A percentile compares a stretch with the other conserved stretches of the same genome.
phyloP scores from a whole-genome alignment of 1,140 invertebrate species.

The Orchesella cincta region DNA sequence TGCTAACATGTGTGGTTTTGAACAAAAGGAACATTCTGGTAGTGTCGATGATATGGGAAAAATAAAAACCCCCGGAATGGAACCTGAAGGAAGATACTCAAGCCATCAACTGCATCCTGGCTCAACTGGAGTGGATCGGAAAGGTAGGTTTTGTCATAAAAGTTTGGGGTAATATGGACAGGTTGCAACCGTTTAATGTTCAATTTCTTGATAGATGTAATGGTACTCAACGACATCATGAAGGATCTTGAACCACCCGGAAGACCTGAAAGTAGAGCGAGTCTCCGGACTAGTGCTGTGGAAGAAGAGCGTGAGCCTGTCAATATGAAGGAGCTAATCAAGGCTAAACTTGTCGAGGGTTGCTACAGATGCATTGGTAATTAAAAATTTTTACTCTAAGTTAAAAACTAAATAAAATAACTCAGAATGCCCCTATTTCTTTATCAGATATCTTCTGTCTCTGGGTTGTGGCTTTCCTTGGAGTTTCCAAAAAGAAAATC shows the following conservation, averaged over 20 bases:
- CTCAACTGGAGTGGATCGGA: not conserved
- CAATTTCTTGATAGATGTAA: conserved; percentile 75
- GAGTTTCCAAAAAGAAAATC: conserved; percentile 84
- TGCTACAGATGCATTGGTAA: conserved; percentile 70
- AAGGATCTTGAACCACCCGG: conserved; percentile 93
- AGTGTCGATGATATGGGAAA: conserved; percentile 5
- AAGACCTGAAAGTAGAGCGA: conserved; percentile 59
- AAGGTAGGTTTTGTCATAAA: too few relatives aligned
- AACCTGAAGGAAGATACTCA: not conserved
- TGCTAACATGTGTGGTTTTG: too few relatives aligned
- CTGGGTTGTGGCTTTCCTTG: conserved; percentile 90
- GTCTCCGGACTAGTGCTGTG: not conserved
- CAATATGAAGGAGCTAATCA: conserved; percentile 75
- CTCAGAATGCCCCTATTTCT: too few relatives aligned
- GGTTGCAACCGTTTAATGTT: too few relatives aligned
- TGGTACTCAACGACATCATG: conserved; percentile 95
- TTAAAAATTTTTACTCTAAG: conserved; percentile 61
- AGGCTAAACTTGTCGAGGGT: conserved; percentile 74
- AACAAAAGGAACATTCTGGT: conserved; percentile 11
- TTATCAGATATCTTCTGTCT: conserved; percentile 93
- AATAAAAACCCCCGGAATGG: not conserved
- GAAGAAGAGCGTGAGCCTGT: not conserved
- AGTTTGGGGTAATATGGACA: too few relatives aligned
- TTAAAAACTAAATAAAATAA: too few relatives aligned
- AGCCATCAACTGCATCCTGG: not conserved